A percentile compares a stretch with the other conserved stretches of the same genome.
Evolutionary conservation across 2,888 invertebrate species (phyloP).

Genomic region (Tetragonisca angustula): DNA sequence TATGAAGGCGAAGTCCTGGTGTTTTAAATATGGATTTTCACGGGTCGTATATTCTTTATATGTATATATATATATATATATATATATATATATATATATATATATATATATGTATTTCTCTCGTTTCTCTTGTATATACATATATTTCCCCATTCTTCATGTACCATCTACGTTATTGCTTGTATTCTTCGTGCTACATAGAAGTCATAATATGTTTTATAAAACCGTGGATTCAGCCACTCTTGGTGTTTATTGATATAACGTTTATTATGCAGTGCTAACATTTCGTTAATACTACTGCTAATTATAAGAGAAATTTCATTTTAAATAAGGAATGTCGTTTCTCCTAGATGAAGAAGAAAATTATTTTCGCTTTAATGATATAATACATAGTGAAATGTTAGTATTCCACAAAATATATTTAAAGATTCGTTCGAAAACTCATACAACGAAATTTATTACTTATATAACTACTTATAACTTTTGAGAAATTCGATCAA

Average conservation of each 20-base stretch:
- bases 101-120: too few species aligned
- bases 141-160: conserved; percentile 5
- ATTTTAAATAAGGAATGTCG: conserved; percentile 1
- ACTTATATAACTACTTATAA: conserved; percentile 6
- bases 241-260: conserved; percentile 18
- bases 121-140: background rate
- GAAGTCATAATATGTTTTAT: conserved; percentile 23
- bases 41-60: conserved; percentile 40
- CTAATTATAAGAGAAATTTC: conserved; percentile 8
- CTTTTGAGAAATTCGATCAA: conserved; percentile 18
- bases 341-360: conserved; percentile 16
- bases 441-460: conserved; percentile 32
- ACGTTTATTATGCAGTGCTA: conserved; percentile 22
- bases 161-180: conserved; percentile 14
- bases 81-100: background rate
- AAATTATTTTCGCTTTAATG: conserved; percentile 12
- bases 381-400: conserved; percentile 16
- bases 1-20: conserved; percentile 27
- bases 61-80: background rate
- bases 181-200: conserved; percentile 12
- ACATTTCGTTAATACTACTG: background rate
- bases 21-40: conserved; percentile 59
- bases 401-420: conserved; percentile 22
- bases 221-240: conserved; percentile 32
- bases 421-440: conserved; percentile 45